These are phyloP conservation scores for Lepidocyrtoides sp. DNA, from an alignment of 2,888 invertebrate genomes.

Conservation along the genomic window DNA sequence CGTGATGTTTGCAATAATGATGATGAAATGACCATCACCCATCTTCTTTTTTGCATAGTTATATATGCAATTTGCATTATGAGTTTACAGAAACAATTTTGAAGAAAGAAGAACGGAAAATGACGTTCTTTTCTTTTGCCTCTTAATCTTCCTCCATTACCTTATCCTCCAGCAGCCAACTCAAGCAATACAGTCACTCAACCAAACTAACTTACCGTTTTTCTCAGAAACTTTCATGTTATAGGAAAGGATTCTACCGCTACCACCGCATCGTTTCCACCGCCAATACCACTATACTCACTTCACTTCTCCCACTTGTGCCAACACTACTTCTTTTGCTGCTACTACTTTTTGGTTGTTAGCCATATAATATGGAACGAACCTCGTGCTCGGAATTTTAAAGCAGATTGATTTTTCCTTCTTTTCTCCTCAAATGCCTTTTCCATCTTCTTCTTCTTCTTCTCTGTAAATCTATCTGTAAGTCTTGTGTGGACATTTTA, in stretches of 20 bases:
- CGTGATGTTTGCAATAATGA: neutral
- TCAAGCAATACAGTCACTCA: constrained; percentile 49
- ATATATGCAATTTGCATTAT: constrained; percentile 41
- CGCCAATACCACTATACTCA: constrained; percentile 18
- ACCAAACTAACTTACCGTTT: constrained; percentile 27
- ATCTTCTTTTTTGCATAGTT: neutral
- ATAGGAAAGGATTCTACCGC: constrained; percentile 20
- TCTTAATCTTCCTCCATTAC: neutral
- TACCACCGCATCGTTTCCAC: neutral
- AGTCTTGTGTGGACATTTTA: constrained; percentile 16
- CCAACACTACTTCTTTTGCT: neutral
- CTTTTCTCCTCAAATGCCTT: neutral
- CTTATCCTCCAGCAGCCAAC: constrained; percentile 6
- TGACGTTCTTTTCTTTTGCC: constrained; percentile 35
- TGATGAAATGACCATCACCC: constrained; percentile 13
- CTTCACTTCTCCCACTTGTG: neutral
- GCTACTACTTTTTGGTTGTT: constrained; percentile 61
- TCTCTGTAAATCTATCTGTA: neutral
- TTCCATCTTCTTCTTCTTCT: constrained; percentile 3
- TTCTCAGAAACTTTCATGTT: constrained; percentile 11
- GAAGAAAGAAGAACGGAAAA: constrained; percentile 12
- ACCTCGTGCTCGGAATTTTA: constrained; percentile 82
- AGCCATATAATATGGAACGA: constrained; percentile 80
- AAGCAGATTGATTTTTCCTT: constrained; percentile 83
- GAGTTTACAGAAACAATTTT: constrained; percentile 39